Base-by-base conservation (phyloP, 2,113 vertebrate species). In the Leucosticte australis region DNA sequence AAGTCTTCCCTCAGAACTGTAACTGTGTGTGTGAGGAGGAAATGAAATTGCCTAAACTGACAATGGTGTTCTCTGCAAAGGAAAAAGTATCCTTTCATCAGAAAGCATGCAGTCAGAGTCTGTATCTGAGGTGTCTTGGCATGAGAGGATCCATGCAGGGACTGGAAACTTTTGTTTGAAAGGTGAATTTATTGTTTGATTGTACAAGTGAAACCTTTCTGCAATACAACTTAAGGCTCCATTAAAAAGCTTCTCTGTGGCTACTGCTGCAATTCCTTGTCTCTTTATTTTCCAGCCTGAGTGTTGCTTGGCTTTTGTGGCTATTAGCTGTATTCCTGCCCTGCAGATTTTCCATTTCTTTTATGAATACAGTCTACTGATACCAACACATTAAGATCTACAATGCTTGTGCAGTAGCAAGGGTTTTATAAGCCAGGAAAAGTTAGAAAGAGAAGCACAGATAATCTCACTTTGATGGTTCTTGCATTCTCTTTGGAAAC, bases 21-120 rank as follows among this genome's bases (percentile, higher is more conserved):
- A 41, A 1, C 11, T 0, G 0, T 46, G 22, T n/a, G 17, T 42
- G 9, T 18, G 42, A 55, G 13, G 15, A 50, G 15, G 41, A 88
- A 88, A 65, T 65, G 20, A 33, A 65, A n/a, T 56, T 60, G 27
- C 39, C 42, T 76, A 67, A 73, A 10, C 6, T 23, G 55, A 63
- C 27, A 13, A 63, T n/a, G 75, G 55, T 49, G 28, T 39, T 83
- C 6, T 79, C 42, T 52, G 42, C 30, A 52, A 81, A 79, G 35
- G 6, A 84, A n/a, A 83, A 46, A 68, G n/a, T 63, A 46, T 27
- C 11, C n/a, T 83, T 90, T 69, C 27, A 47, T 28, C 12, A 64
- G 27, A 23, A 83, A 75, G 1, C 8, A 8, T 28, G 19, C 10
- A 37, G 44, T 37, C 2, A 4, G 52, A 50, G 7, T 30, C 73